phyloP scores from a whole-genome alignment of 92 coral and sea anemone genomes.

The Porites divaricata region DNA sequence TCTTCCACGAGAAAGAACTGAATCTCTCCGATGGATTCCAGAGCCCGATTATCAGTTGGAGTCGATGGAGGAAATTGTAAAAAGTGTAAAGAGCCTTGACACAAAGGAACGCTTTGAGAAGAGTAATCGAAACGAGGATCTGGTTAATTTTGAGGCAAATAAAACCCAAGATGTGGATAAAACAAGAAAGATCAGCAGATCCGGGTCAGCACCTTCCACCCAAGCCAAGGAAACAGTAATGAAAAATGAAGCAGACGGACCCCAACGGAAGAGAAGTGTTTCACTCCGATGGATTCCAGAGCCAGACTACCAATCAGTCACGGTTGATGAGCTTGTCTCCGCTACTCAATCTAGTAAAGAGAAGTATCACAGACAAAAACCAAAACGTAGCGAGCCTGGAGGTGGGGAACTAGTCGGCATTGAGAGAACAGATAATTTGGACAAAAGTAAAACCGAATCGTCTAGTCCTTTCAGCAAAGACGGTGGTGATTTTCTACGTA shows the following conservation, averaged over 20 bases:
- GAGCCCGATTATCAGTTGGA: conserved; percentile 59
- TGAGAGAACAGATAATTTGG: too few species aligned
- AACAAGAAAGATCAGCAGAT: conserved; percentile 47
- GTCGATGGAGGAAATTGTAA: conserved; percentile 32
- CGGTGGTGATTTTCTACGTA: too few species aligned
- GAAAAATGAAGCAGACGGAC: not conserved
- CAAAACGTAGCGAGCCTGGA: too few species aligned
- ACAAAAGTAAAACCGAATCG: too few species aligned
- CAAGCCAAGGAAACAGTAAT: conserved; percentile 51
- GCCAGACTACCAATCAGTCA: conserved; percentile 60
- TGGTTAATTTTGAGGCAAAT: not conserved
- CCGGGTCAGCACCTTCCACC: conserved; percentile 72
- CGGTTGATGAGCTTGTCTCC: conserved; percentile 33
- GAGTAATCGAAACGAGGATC: not conserved
- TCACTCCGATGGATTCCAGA: conserved; percentile 58
- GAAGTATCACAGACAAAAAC: too few species aligned
- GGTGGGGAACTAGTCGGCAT: too few species aligned
- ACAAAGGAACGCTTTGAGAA: not conserved
- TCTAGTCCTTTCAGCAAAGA: not conserved
- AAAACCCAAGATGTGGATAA: not conserved
- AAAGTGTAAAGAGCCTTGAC: not conserved
- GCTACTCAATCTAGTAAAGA: not conserved
- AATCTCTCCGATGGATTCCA: conserved; percentile 45
- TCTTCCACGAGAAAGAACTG: not conserved
- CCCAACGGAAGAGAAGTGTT: not conserved